Percentiles rank a stretch among this genome's conserved stretches.
Evolutionary conservation across 2,888 invertebrate genomes (phyloP).

Genomic region (Keiferia lycopersicella): DNA sequence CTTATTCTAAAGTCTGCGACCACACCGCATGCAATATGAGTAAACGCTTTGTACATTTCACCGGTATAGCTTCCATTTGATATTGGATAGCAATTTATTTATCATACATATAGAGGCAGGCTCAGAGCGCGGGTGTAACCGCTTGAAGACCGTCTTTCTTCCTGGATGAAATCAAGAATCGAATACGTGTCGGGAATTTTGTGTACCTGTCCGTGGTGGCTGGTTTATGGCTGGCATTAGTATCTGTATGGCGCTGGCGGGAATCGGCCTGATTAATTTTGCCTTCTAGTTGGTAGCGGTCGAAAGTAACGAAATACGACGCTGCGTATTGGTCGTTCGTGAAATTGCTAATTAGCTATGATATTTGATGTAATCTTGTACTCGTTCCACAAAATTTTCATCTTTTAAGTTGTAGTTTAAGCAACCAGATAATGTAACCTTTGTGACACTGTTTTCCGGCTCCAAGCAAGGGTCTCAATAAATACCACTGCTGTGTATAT

Average conservation of each 20-base stretch:
- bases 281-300: too few relatives aligned
- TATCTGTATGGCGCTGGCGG: constrained; percentile 31
- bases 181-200: constrained; percentile 73
- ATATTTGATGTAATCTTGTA: too few relatives aligned
- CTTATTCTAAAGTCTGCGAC: neutral
- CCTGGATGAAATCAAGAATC: constrained; percentile 70
- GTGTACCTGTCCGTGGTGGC: constrained; percentile 50
- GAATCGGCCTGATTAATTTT: constrained; percentile 16
- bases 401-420: too few relatives aligned
- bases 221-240: constrained; percentile 47
- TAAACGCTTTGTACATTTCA: constrained; percentile 76
- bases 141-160: constrained; percentile 66
- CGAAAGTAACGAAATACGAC: too few relatives aligned
- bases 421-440: too few relatives aligned
- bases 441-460: too few relatives aligned
- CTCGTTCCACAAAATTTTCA: too few relatives aligned
- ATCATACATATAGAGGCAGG: constrained; percentile 80
- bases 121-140: constrained; percentile 63
- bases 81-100: constrained; percentile 82
- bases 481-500: too few relatives aligned
- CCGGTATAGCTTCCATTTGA: constrained; percentile 76
- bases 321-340: too few relatives aligned
- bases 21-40: constrained; percentile 58
- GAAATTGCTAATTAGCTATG: too few relatives aligned
- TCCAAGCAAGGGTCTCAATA: too few relatives aligned